Evolutionary conservation across 1,140 invertebrate species (phyloP).

Genomic region (Cephus cinctus): DNA sequence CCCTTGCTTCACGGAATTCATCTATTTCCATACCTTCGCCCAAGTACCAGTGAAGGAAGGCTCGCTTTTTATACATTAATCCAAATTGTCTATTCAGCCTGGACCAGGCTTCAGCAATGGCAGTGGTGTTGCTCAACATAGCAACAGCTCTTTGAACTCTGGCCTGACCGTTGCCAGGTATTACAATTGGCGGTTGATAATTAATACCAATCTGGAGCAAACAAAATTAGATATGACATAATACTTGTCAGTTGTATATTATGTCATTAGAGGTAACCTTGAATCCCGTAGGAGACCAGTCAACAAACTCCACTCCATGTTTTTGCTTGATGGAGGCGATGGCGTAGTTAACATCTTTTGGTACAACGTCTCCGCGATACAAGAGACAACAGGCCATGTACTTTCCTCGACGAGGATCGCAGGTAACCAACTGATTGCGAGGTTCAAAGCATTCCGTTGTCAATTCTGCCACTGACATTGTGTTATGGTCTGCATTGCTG

Average conservation of each 20-base stretch:
- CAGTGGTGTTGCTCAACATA: constrained; percentile 18
- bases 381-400: constrained; percentile 66
- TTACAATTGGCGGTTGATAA: constrained; percentile 55
- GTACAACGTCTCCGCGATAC: constrained; percentile 60
- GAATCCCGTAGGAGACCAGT: constrained; percentile 65
- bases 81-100: constrained; percentile 51
- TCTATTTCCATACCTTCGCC: constrained; percentile 69
- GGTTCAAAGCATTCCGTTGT: constrained; percentile 56
- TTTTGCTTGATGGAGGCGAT: constrained; percentile 54
- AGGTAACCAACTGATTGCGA: constrained; percentile 62
- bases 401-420: constrained; percentile 50
- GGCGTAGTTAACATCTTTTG: constrained; percentile 64
- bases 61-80: constrained; percentile 30
- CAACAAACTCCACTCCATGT: constrained; percentile 57
- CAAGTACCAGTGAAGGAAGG: constrained; percentile 62
- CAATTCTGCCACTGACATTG: constrained; percentile 50
- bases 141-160: constrained; percentile 41
- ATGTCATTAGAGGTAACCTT: constrained; percentile 53
- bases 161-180: constrained; percentile 60
- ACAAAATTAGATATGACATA: constrained; percentile 55
- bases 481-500: constrained; percentile 59
- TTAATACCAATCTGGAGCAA: constrained; percentile 57
- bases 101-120: constrained; percentile 10
- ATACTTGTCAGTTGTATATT: constrained; percentile 54
- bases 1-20: constrained; percentile 68